Evolutionary conservation across 2,888 invertebrate species (phyloP), one percentile per base, ranked within the genome.

Genomic region (Lasioglossum vierecki): DNA sequence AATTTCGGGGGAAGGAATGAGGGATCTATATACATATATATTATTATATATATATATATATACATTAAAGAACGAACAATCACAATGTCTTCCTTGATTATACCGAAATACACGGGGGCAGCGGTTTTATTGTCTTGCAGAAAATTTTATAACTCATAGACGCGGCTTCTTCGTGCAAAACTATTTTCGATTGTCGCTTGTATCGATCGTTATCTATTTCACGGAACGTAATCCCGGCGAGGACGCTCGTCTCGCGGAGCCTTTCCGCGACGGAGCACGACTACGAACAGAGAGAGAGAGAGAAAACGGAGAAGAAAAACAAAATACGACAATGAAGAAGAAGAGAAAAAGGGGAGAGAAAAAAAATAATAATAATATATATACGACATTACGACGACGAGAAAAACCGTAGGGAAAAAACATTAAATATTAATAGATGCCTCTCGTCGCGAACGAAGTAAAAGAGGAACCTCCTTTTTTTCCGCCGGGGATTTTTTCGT

Each of bases 21-120:
- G 79, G 53, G 35, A 71, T 83, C 78, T 84, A 83, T 63, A 78
- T 78, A 71, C 60, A 76, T 71, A 80, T 80, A 70, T 74, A 81
- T 72, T 26, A n/a, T 26, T 72, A 81, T 76, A 81, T 53, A 79
- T 71, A 75, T 71, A 80, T 83, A 77, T 77, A 82, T 76, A 76
- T 83, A 81, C 81, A 83, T 83, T 63, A 88, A 90, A 83, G 88
- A 89, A 90, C 91, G 91, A 91, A 90, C 90, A 91, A 91, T 91
- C 90, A 91, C 90, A 90, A 91, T 91, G 90, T 91, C 90, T 91
- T 91, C 90, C 90, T 91, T 90, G 91, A 91, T 90, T 91, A 90
- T 90, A 88, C 88, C 88, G 90, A 91, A 88, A 86, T 91, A 91
- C 91, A 91, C 88, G 91, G 90, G 86, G 91, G 90, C 90, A 90